phyloP scores from a whole-genome alignment of 1,140 invertebrate genomes.

The Papilio glaucus region DNA sequence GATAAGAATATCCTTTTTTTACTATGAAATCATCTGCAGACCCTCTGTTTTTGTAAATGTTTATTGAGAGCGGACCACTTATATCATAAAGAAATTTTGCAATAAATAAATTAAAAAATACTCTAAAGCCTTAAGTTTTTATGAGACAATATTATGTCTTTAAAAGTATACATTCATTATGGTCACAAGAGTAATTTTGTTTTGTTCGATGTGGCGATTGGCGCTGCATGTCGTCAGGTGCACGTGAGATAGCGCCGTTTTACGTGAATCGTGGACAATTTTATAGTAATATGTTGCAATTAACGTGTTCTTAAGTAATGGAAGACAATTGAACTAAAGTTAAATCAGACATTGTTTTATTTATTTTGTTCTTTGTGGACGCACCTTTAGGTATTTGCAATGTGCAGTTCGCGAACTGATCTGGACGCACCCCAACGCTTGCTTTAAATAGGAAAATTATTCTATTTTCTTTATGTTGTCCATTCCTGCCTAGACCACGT shows the following conservation, averaged over 20 bases:
- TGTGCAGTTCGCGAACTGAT: too few relatives aligned
- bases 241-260: slow-evolving; percentile 29
- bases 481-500: too few relatives aligned
- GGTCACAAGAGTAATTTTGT: slow-evolving; percentile 2
- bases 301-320: slow-evolving; percentile 24
- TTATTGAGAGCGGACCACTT: too few relatives aligned
- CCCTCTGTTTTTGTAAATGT: too few relatives aligned
- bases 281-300: neutral
- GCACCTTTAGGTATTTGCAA: too few relatives aligned
- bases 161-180: neutral
- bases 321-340: neutral
- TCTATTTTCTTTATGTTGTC: too few relatives aligned
- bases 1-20: too few relatives aligned
- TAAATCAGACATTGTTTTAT: neutral
- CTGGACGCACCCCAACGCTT: neutral
- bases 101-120: neutral
- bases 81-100: too few relatives aligned
- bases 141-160: neutral
- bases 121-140: neutral
- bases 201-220: slow-evolving; percentile 17
- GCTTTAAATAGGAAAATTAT: neutral
- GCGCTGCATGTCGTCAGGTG: slow-evolving; percentile 8
- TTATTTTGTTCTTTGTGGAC: neutral
- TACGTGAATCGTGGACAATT: slow-evolving; percentile 32
- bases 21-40: too few relatives aligned